A percentile compares a stretch with the other conserved stretches of the same genome.
These are phyloP conservation scores for Clytia hemisphaerica DNA, from an alignment of 30 jellyfish, hydroid and myxozoan species.

Conservation along the genomic window DNA sequence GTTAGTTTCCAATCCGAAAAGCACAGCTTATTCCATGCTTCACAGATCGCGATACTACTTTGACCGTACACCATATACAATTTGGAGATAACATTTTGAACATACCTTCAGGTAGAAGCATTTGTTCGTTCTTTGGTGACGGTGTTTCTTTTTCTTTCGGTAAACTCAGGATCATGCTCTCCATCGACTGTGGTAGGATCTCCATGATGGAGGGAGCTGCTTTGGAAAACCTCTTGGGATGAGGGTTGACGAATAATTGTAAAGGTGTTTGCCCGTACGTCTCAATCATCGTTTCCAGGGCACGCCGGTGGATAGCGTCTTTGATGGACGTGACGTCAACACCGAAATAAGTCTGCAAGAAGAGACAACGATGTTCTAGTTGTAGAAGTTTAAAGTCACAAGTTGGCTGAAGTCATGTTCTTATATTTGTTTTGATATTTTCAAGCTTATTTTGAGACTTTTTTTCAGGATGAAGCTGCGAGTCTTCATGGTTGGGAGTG, in stretches of 20 bases:
- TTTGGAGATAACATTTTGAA: too few relatives aligned
- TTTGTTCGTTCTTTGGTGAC: too few relatives aligned
- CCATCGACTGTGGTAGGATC: conserved; percentile 68
- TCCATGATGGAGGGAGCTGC: conserved; percentile 42
- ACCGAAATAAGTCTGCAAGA: conserved; percentile 83
- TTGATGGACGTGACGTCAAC: conserved; percentile 83
- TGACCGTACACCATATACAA: too few relatives aligned
- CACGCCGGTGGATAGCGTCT: conserved; percentile 86
- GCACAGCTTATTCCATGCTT: background rate
- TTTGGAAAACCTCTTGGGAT: conserved; percentile 67
- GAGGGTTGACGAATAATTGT: conserved; percentile 73
- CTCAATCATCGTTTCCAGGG: conserved; percentile 93
- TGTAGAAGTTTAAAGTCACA: too few relatives aligned
- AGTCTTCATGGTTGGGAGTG: too few relatives aligned
- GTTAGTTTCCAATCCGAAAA: background rate
- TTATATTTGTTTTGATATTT: too few relatives aligned
- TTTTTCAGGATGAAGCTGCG: too few relatives aligned
- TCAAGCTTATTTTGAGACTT: too few relatives aligned
- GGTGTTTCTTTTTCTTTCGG: conserved; percentile 20
- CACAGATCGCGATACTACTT: background rate
- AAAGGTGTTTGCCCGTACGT: conserved; percentile 97
- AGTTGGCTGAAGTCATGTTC: too few relatives aligned
- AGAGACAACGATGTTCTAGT: too few relatives aligned
- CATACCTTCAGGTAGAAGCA: too few relatives aligned
- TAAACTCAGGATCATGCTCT: conserved; percentile 19